Evolutionary conservation across 1,140 invertebrate genomes (phyloP), one percentile per base, ranked within the genome.

Genomic region (Idris sp.): DNA sequence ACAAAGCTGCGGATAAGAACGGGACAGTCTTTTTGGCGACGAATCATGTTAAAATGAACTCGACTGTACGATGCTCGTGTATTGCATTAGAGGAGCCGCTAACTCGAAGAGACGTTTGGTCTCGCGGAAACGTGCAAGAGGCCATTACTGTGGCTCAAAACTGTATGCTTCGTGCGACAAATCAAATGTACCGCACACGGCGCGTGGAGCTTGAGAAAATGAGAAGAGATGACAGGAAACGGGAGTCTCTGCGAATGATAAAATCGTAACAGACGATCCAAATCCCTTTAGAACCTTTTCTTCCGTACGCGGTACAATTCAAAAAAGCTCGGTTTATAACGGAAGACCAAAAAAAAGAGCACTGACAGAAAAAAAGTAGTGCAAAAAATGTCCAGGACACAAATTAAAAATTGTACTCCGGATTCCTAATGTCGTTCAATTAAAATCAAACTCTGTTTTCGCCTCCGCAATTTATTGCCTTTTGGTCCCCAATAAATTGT

Each of bases 121-220:
- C 67, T 78, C 76, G 76, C 67, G 76, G 76, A 78, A 78, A 75
- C 61, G 38, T 54, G 49, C 51, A 71, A 59, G 67, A 71, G 62
- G 62, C 73, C 73, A 76, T 76, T 78, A 73, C 61, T 46, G 53
- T 48, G 56, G 49, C 62, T 73, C 62, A 68, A n/a, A 76, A 72
- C 67, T 72, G 65, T 75, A 58, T 58, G 61, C 41, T 49, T 33
- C 67, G 58, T 46, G 72, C 65, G 72, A 73, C 67, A 75, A 76
- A 78, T 76, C 67, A 78, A 76, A 78, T 78, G 65, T 77, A 64
- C 64, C 64, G 69, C 68, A 75, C 68, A 68, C 68, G 40, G 67
- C 61, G 61, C 53, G 35, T 44, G 61, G 41, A 54, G 64, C 69
- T 77, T 73, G 62, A 77, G 62, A 73, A 73, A 77, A 77, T 73